These are phyloP conservation scores for Ancistrus triradiatus DNA, from an alignment of 2,113 vertebrate species.

Conservation along the genomic window DNA sequence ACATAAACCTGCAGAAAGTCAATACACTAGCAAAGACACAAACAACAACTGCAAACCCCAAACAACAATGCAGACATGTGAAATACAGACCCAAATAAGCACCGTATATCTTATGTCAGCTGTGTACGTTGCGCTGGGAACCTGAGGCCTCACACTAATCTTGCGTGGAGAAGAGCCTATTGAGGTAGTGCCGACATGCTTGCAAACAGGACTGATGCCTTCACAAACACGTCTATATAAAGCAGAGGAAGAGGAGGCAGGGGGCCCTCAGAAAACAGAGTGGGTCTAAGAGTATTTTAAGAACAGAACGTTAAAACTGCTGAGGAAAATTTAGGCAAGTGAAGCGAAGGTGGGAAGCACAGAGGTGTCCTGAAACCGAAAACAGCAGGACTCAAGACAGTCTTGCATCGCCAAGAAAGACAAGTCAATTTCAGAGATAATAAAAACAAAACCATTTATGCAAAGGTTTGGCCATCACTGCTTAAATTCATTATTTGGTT, in stretches of 20 bases:
- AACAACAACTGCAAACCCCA: too few species aligned
- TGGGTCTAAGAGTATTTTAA: not conserved
- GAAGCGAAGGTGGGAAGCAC: not conserved
- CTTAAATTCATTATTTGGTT: too few species aligned
- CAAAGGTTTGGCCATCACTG: too few species aligned
- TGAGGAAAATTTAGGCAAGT: constrained; percentile 1
- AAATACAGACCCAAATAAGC: not conserved
- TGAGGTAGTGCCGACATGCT: constrained; percentile 15
- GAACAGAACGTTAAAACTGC: constrained; percentile 14
- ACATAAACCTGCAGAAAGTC: too few species aligned
- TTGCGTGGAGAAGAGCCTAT: constrained; percentile 25
- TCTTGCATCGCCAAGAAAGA: too few species aligned
- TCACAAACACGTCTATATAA: constrained; percentile 43
- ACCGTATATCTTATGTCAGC: not conserved
- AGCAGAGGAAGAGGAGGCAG: constrained; percentile 34
- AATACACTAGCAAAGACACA: too few species aligned
- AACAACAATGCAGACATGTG: not conserved
- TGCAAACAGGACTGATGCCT: constrained; percentile 35
- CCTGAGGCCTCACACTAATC: constrained; percentile 13
- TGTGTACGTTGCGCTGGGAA: not conserved
- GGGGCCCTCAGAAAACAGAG: constrained; percentile 10
- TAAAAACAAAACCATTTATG: too few species aligned
- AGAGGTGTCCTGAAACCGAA: not conserved
- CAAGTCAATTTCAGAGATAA: too few species aligned
- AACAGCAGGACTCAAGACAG: too few species aligned